Conservation (phyloP, 2,888 invertebrate genomes). For the Sthenelais limicola region DNA sequence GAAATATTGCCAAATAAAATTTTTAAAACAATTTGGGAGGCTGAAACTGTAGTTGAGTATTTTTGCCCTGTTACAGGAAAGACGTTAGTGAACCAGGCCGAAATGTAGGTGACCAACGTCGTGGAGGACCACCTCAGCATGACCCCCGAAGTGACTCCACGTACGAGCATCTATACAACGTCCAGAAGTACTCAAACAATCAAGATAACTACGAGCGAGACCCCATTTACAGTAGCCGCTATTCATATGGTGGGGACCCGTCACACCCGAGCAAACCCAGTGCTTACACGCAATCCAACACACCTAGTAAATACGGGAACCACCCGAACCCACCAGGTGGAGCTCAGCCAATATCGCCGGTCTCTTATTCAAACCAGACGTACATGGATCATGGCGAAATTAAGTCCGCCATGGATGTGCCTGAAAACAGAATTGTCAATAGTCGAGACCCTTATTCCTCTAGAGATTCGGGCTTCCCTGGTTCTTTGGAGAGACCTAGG, state of each 20-base stretch:
- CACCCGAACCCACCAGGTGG: not conserved
- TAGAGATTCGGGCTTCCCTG: constrained; percentile 55
- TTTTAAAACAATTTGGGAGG: too few relatives aligned
- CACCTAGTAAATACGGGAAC: too few relatives aligned
- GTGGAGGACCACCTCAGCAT: not conserved
- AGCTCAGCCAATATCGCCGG: not conserved
- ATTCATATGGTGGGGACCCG: constrained; percentile 5
- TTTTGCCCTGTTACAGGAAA: too few relatives aligned
- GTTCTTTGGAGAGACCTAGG: constrained; percentile 58
- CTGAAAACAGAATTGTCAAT: constrained; percentile 1
- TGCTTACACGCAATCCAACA: not conserved
- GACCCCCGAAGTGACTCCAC: constrained; percentile 37
- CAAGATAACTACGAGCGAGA: not conserved
- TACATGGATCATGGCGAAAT: constrained; percentile 65
- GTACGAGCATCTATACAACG: constrained; percentile 35
- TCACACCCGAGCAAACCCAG: not conserved
- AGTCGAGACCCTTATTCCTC: constrained; percentile 45
- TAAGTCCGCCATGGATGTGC: constrained; percentile 10
- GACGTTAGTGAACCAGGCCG: not conserved
- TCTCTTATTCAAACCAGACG: constrained; percentile 62
- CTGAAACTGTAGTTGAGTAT: too few relatives aligned
- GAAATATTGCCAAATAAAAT: too few relatives aligned
- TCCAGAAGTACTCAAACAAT: constrained; percentile 38
- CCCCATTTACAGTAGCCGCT: constrained; percentile 24
- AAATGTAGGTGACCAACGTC: not conserved